These are phyloP conservation scores for Araneus ventricosus DNA, from an alignment of 1,140 invertebrate genomes.

Conservation along the genomic window DNA sequence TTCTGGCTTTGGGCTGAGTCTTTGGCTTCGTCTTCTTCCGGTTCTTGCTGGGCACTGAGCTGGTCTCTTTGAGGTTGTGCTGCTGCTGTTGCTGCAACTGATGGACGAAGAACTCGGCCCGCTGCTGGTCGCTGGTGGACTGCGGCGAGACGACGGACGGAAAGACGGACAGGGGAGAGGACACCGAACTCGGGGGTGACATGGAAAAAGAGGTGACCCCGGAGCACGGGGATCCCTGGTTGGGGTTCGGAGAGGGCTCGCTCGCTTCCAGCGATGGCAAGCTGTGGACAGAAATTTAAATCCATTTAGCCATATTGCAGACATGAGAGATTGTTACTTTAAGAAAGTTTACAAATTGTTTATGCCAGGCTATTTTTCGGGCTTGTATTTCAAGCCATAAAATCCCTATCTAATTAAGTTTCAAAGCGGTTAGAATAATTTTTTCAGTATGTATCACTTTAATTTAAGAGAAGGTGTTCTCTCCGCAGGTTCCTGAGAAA, in stretches of 20 bases:
- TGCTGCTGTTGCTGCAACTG: constrained; percentile 54
- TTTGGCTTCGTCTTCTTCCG: constrained; percentile 93
- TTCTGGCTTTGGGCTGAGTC: constrained; percentile 89
- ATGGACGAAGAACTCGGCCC: constrained; percentile 64
- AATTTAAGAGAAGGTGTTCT: too few relatives aligned
- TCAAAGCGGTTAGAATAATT: too few relatives aligned
- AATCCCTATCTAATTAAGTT: too few relatives aligned
- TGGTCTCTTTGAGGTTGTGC: constrained; percentile 5
- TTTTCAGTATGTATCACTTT: too few relatives aligned
- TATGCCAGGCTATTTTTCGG: too few relatives aligned
- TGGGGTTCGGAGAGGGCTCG: constrained; percentile 51
- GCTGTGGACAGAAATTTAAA: not conserved
- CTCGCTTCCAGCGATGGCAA: constrained; percentile 72
- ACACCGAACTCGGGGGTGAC: constrained; percentile 75
- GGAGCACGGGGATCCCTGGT: constrained; percentile 70
- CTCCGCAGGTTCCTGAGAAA: too few relatives aligned
- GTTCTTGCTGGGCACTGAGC: constrained; percentile 83
- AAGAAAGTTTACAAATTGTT: too few relatives aligned
- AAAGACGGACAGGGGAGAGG: constrained; percentile 72
- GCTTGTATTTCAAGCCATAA: too few relatives aligned
- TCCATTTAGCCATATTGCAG: too few relatives aligned
- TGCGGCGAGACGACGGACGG: constrained; percentile 49
- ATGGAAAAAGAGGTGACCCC: constrained; percentile 75
- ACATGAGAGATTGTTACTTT: too few relatives aligned
- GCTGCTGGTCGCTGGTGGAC: constrained; percentile 54